A percentile compares a stretch with the other conserved stretches of the same genome.
These are phyloP conservation scores for Zaprionus ornatus DNA, from an alignment of 1,140 invertebrate species.

Conservation along the genomic window DNA sequence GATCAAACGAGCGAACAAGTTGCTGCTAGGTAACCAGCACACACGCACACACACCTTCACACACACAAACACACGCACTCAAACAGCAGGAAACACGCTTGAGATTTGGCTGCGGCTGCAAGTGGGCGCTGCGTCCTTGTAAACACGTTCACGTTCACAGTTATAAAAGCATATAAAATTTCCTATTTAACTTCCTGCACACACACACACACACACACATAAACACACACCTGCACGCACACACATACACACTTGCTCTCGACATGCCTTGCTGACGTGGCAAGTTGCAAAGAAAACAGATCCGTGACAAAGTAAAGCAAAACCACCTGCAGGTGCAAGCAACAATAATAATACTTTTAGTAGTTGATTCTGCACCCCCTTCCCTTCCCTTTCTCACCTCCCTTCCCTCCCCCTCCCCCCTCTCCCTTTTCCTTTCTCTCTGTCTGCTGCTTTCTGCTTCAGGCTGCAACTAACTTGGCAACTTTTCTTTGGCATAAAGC, in stretches of 20 bases:
- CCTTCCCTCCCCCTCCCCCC: not conserved
- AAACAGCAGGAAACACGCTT: conserved; percentile 1
- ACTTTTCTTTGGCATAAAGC: conserved; percentile 41
- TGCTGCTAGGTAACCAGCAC: conserved; percentile 58
- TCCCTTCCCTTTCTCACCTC: conserved; percentile 11
- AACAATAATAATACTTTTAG: conserved; percentile 76
- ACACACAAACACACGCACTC: conserved; percentile 1
- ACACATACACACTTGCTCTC: not conserved
- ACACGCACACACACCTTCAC: conserved; percentile 2
- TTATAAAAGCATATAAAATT: conserved; percentile 82
- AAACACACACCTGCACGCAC: not conserved
- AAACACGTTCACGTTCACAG: conserved; percentile 77
- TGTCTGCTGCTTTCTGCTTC: not conserved
- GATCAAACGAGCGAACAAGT: conserved; percentile 64
- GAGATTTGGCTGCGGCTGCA: conserved; percentile 33
- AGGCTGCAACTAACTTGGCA: conserved; percentile 56
- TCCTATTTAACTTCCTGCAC: conserved; percentile 80
- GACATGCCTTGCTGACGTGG: conserved; percentile 53
- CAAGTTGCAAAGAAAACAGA: conserved; percentile 79
- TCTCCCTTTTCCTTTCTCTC: no score
- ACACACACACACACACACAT: conserved; percentile 32
- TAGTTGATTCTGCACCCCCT: conserved; percentile 54
- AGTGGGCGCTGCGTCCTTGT: conserved; percentile 50
- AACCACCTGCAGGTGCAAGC: conserved; percentile 75
- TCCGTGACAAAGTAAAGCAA: conserved; percentile 80